phyloP scores from a whole-genome alignment of 1,140 invertebrate genomes.

The silkworm (Bombyx mori) region ASM3026992v2 NC_085112.1:6530501-6531000 shows the following conservation, averaged over 20 bases:
- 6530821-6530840: constrained; percentile 44
- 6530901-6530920: constrained; percentile 55
- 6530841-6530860: constrained; percentile 56
- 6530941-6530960: constrained; percentile 67
- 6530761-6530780: constrained; percentile 28
- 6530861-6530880: constrained; percentile 34
- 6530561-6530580: too few relatives aligned
- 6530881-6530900: constrained; percentile 41
- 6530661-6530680: constrained; percentile 2
- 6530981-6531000: constrained; percentile 61
- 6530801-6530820: constrained; percentile 49
- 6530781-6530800: constrained; percentile 58
- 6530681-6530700: constrained; percentile 13
- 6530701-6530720: constrained; percentile 16
- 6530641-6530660: background rate
- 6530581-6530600: too few relatives aligned
- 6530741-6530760: constrained; percentile 37
- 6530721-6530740: constrained; percentile 16
- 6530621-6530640: background rate
- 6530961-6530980: constrained; percentile 65
- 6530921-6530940: constrained; percentile 52
- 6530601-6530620: background rate
- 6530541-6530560: background rate
- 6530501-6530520: background rate
- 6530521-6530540: background rate